Evolutionary conservation across 2,113 vertebrate species (phyloP).

Genomic region (Phoenicopterus ruber): DNA sequence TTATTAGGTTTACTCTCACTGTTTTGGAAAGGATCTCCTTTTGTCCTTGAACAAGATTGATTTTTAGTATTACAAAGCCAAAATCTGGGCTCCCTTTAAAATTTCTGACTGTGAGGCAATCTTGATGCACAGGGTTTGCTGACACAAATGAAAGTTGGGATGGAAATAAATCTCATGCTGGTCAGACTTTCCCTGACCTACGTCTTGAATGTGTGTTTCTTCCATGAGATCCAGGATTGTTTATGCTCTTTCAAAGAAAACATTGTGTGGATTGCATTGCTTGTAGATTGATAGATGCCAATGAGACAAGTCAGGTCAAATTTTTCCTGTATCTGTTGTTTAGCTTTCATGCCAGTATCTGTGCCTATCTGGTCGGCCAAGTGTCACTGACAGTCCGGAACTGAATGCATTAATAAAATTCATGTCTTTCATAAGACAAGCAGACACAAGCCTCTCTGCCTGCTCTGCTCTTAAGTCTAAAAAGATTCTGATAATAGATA

Average conservation of each 20-base stretch:
- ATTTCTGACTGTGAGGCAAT: background rate
- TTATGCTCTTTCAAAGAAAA: background rate
- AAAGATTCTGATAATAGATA: background rate
- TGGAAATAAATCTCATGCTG: background rate
- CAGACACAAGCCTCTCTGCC: background rate
- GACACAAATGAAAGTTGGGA: background rate
- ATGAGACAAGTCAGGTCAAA: accelerated
- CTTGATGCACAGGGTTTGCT: background rate
- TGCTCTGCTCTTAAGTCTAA: background rate
- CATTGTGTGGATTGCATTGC: background rate
- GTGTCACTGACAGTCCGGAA: background rate
- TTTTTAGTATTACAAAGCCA: background rate
- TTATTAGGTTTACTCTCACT: background rate
- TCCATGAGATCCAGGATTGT: background rate
- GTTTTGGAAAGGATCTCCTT: background rate
- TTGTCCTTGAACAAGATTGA: background rate
- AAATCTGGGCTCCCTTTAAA: background rate
- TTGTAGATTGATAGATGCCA: background rate
- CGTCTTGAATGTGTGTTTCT: background rate
- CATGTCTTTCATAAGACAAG: background rate
- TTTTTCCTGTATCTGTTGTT: background rate
- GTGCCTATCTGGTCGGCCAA: background rate
- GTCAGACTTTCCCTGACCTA: background rate
- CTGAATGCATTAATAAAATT: background rate
- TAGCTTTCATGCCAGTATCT: background rate